A percentile compares a stretch with the other conserved stretches of the same genome.
These are phyloP conservation scores for Myotis pilosus DNA, from an alignment of 2,797 vertebrate species.

Conservation along the genomic window DNA sequence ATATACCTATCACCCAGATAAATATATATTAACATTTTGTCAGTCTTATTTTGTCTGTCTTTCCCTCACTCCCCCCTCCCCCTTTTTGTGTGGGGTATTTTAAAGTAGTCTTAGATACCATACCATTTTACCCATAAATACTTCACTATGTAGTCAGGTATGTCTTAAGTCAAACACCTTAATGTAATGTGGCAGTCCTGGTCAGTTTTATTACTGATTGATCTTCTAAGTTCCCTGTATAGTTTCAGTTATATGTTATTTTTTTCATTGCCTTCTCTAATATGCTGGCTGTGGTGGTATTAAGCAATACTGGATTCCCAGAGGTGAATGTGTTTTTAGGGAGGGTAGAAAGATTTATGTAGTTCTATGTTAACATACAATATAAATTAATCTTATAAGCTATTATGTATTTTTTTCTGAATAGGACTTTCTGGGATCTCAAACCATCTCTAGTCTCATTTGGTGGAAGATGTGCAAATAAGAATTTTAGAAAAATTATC, in stretches of 20 bases:
- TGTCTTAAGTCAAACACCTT: not conserved
- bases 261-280: conserved; percentile 39
- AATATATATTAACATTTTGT: not conserved
- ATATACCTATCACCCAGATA: not conserved
- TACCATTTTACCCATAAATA: conserved; percentile 31
- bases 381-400: conserved; percentile 56
- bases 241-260: conserved; percentile 38
- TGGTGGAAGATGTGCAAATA: conserved; percentile 41
- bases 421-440: conserved; percentile 34
- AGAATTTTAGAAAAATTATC: conserved; percentile 61
- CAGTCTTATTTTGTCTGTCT: conserved; percentile 21
- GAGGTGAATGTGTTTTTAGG: conserved; percentile 57
- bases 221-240: conserved; percentile 11
- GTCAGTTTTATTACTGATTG: conserved; percentile 43
- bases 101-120: not conserved
- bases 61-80: not conserved
- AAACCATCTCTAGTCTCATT: conserved; percentile 50
- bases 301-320: conserved; percentile 60
- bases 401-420: not conserved
- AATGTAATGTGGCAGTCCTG: not conserved
- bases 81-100: not conserved
- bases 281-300: conserved; percentile 23
- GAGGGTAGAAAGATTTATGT: conserved; percentile 50
- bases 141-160: not conserved
- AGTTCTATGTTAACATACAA: conserved; percentile 52